Evolutionary conservation across 2,888 invertebrate genomes (phyloP).

Genomic region (Lapara coniferarum): DNA sequence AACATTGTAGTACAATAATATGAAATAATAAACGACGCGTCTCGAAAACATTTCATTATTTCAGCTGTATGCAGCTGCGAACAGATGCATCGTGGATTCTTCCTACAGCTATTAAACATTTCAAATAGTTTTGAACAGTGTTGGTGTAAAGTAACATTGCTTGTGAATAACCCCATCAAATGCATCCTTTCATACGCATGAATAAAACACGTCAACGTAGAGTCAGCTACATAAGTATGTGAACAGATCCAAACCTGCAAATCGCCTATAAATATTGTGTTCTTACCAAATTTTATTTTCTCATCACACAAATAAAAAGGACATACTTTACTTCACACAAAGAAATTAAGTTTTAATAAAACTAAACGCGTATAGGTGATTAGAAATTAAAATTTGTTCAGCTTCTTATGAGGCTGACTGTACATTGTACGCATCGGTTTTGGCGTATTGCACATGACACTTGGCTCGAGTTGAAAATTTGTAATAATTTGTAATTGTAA

Average conservation of each 20-base stretch:
- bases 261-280: too few relatives aligned
- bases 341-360: too few relatives aligned
- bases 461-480: conserved; percentile 65
- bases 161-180: conserved; percentile 16
- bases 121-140: conserved; percentile 14
- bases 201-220: conserved; percentile 40
- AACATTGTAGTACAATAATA: too few relatives aligned
- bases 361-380: too few relatives aligned
- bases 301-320: too few relatives aligned
- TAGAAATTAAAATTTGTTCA: too few relatives aligned
- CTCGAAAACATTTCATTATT: conserved; percentile 3
- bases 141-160: conserved; percentile 7
- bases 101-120: background rate
- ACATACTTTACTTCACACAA: too few relatives aligned
- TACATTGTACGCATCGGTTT: conserved; percentile 60
- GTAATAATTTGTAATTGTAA: conserved; percentile 82
- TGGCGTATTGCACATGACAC: conserved; percentile 60
- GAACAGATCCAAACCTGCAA: too few relatives aligned
- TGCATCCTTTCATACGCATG: conserved; percentile 30
- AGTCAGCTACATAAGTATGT: too few relatives aligned
- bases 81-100: background rate
- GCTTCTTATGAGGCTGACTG: too few relatives aligned
- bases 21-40: background rate
- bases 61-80: background rate
- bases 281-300: too few relatives aligned